Evolutionary conservation across 2,113 vertebrate genomes (phyloP), one percentile per base, ranked within the genome.

Genomic region (Peucedramus taeniatus): DNA sequence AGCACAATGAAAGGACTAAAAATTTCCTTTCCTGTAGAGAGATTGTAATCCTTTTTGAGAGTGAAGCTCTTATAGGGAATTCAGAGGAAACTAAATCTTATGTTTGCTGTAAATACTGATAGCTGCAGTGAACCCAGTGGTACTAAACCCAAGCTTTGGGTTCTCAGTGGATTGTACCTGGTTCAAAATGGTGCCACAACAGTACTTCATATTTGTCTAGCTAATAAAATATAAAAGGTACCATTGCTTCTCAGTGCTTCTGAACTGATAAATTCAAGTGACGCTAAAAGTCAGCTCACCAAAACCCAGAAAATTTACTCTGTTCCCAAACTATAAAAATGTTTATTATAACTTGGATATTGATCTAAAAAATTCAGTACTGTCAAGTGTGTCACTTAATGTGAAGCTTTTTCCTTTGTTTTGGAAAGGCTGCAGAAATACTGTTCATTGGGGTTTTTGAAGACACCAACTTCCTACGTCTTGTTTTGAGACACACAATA

Each of bases 141-240:
- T 82, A 72, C 65, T 89, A 87, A 95, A 89, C 19, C 17, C 74
- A 84, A 14, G 28, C 7, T 77, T 66, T 74, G 47, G 15, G 27
- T 40, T 92, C 78, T 87, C 77, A 47, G 66, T 49, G 44, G 88
- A 82, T 59, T 90, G 40, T 53, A 68, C 19, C 21, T 70, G 14
- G 44, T 90, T 91, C 59, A 74, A 75, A 87, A 74, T 80, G 30
- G 22, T 86, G 30, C 37, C 59, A 83, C 37, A 81, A 68, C 10
- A 78, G 60, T 94, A 75, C 56, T 91, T 97, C 39, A 68, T 61
- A 28, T 91, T 90, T 96, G 54, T 90, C 92, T 95, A 54, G 65
- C 35, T 92, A 89, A 87, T 89, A 95, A 95, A 97, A 93, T 79
- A 94, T 76, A 72, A 90, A 93, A 91, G 15, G 53, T 45, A 82